Evolutionary conservation across 2,888 invertebrate genomes (phyloP).

Genomic region (Rhagium mordax): DNA sequence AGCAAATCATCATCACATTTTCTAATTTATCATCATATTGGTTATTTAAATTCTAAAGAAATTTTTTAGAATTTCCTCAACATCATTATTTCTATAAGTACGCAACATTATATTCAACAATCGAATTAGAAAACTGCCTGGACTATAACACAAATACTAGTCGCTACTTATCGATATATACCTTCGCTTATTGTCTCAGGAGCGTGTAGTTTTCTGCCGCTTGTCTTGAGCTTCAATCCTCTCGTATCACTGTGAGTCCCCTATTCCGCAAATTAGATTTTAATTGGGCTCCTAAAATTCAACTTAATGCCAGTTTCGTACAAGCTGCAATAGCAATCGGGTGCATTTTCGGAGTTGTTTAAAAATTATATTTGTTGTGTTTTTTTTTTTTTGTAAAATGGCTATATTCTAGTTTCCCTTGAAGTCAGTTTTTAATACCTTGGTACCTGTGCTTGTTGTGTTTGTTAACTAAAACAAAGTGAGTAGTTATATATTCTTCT

Average conservation of each 20-base stretch:
- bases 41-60: too few relatives aligned
- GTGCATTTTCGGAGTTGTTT: not conserved
- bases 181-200: not conserved
- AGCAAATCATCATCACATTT: too few relatives aligned
- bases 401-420: not conserved
- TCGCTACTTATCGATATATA: slow-evolving; percentile 1
- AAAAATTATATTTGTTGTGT: not conserved
- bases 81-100: too few relatives aligned
- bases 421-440: not conserved
- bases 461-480: not conserved
- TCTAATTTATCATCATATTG: too few relatives aligned
- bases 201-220: not conserved
- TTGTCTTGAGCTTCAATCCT: not conserved
- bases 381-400: not conserved
- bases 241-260: not conserved
- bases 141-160: not conserved
- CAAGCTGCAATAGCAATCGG: not conserved
- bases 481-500: too few relatives aligned
- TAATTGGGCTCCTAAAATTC: not conserved
- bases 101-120: too few relatives aligned
- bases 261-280: not conserved
- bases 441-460: not conserved
- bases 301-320: slow-evolving; percentile 20
- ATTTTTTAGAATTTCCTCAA: too few relatives aligned
- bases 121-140: not conserved